Evolutionary conservation across 2,888 invertebrate species (phyloP), one percentile per base, ranked within the genome.

Genomic region (Aleiodes alternator): DNA sequence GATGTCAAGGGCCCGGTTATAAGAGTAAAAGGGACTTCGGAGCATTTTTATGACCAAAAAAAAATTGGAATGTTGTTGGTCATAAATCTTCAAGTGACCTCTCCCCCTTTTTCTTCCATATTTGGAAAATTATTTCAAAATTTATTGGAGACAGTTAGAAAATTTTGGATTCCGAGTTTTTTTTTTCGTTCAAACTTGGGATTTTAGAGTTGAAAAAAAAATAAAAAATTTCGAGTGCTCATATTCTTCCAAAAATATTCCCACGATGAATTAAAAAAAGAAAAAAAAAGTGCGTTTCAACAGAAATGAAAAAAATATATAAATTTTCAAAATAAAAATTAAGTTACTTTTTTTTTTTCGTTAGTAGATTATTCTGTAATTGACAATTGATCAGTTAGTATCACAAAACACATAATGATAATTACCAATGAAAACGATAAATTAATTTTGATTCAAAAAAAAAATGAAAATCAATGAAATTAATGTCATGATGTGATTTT

Each of bases 321-420:
- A 64, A 64, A 48, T 8, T 11, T 34, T 14, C 31, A 3, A 29
- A 34, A 31, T 3, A 59, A 59, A 64, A 43, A 23, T 9, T 34
- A 14, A 38, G 6, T 11, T 59, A 34, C 12, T 59, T 34, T 61
- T 64, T 34, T 61, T 64, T 64, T 43, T 64, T 48, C 23, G 3
- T 59, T 34, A 59, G 59, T 14, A 6, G 59, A 59, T 59, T 64
- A 14, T 64, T 81, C 81, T 80, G 81, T 70, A 81, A 82, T 77
- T 81, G 78, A 79, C 80, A 81, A 83, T 82, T 76, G 68, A 76
- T 76, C 61, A 71, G 78, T 83, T 81, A 82, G 77, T 80, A 78
- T 29, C 43, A 48, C 48, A n/a, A 48, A 7, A 14, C 14, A 64
- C 12, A 48, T 16, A 48, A 64, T 64, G 69, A 53, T 66, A 69